A percentile compares a stretch with the other conserved stretches of the same genome.
Conservation (phyloP, 2,888 invertebrate genomes). For the Homarus gammarus region DNA sequence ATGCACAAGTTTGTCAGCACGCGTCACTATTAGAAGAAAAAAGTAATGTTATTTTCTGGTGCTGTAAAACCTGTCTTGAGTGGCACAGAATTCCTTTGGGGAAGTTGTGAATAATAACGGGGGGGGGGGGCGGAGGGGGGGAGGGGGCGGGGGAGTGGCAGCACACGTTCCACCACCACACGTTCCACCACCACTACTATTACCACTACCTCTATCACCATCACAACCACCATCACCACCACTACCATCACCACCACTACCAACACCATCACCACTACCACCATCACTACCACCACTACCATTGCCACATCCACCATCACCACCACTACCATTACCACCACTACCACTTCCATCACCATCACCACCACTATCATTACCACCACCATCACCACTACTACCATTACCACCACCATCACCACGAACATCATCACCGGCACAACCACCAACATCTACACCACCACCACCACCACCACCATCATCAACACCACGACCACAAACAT, state of each 20-base stretch:
- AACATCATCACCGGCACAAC: not conserved
- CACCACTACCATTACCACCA: conserved; percentile 11
- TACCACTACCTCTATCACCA: not conserved
- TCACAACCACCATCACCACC: too few relatives aligned
- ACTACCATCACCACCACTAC: not conserved
- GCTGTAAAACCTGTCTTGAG: too few relatives aligned
- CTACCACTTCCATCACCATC: not conserved
- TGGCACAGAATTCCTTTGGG: too few relatives aligned
- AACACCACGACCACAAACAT: not conserved
- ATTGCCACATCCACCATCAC: too few relatives aligned
- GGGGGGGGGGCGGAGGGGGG: too few relatives aligned
- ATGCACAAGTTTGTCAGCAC: too few relatives aligned
- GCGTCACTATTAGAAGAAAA: too few relatives aligned
- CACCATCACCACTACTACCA: not conserved
- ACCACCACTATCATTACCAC: not conserved
- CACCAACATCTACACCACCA: too few relatives aligned
- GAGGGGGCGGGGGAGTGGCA: too few relatives aligned
- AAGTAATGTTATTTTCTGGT: too few relatives aligned
- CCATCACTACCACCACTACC: conserved; percentile 19
- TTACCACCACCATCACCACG: not conserved
- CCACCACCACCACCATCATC: not conserved
- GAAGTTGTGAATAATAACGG: too few relatives aligned
- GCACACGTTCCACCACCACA: too few relatives aligned
- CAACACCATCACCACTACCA: not conserved
- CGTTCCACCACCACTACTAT: not conserved